Percentiles rank a stretch among this genome's conserved stretches.
These are phyloP conservation scores for Chloromyia formosa DNA, from an alignment of 2,888 invertebrate species.

Conservation along the genomic window DNA sequence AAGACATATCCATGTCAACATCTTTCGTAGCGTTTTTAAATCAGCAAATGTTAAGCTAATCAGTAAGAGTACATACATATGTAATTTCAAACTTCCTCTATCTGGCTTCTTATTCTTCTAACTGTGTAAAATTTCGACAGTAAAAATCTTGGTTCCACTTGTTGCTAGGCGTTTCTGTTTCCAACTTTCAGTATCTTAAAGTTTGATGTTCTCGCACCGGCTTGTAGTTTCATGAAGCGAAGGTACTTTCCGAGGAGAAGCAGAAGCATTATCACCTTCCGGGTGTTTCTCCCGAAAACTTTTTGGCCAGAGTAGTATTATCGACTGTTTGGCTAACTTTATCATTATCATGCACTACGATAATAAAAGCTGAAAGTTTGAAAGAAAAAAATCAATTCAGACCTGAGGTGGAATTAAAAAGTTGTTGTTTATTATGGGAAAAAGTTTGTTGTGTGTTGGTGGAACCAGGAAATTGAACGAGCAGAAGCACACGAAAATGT, in stretches of 20 bases:
- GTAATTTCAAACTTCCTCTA: no score
- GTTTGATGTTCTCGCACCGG: slow-evolving; percentile 13
- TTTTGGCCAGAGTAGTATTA: slow-evolving; percentile 16
- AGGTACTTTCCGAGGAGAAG: background rate
- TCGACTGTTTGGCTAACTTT: slow-evolving; percentile 3
- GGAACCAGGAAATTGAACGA: no score
- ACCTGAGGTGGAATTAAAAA: slow-evolving; percentile 15
- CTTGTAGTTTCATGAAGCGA: background rate
- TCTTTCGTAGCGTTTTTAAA: no score
- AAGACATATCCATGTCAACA: no score
- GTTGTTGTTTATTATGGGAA: slow-evolving; percentile 10
- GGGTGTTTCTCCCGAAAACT: background rate
- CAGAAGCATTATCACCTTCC: slow-evolving; percentile 14
- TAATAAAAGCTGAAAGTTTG: slow-evolving; percentile 23
- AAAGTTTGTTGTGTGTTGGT: no score
- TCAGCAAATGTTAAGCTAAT: no score
- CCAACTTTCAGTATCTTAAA: slow-evolving; percentile 12
- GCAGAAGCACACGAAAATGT: no score
- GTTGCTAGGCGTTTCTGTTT: slow-evolving; percentile 16
- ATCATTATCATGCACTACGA: slow-evolving; percentile 25
- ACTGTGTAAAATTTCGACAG: background rate
- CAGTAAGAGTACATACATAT: no score
- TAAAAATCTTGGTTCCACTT: slow-evolving; percentile 8
- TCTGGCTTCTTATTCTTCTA: background rate
- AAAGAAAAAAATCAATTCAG: background rate